A percentile compares a stretch with the other conserved stretches of the same genome.
Evolutionary conservation across 2,888 invertebrate species (phyloP).

Genomic region (Orthosia cruda): DNA sequence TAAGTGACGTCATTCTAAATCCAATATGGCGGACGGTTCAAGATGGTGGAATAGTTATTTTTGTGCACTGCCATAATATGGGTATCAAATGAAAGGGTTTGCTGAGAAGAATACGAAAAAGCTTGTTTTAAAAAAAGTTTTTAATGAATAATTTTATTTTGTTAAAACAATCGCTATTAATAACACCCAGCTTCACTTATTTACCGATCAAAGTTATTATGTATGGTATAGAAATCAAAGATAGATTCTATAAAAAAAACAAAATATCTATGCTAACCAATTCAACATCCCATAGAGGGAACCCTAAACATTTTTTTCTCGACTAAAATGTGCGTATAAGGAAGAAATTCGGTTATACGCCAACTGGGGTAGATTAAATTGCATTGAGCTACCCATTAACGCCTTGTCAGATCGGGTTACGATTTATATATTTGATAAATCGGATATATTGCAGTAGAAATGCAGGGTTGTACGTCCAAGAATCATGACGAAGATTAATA

Average conservation of each 20-base stretch:
- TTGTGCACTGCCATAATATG: no score
- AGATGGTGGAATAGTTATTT: no score
- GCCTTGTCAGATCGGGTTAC: conserved; percentile 91
- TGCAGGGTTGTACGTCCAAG: conserved; percentile 34
- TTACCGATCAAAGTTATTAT: neutral
- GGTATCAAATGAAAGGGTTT: no score
- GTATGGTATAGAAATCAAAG: neutral
- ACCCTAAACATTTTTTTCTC: conserved; percentile 65
- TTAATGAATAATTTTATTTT: no score
- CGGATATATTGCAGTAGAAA: conserved; percentile 79
- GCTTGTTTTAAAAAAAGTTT: no score
- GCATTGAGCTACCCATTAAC: conserved; percentile 91
- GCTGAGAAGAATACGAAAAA: no score
- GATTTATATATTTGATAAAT: conserved; percentile 90
- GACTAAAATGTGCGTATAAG: conserved; percentile 70
- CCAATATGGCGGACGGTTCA: no score
- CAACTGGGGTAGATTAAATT: conserved; percentile 90
- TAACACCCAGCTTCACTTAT: neutral
- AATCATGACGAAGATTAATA: neutral
- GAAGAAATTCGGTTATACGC: conserved; percentile 85
- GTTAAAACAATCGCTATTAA: no score
- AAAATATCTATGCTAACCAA: conserved; percentile 29
- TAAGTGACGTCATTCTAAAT: no score
- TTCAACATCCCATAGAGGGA: conserved; percentile 38
- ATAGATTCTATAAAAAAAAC: neutral